Conservation (phyloP, 2,888 invertebrate species). For the Patella ulyssiponensis region DNA sequence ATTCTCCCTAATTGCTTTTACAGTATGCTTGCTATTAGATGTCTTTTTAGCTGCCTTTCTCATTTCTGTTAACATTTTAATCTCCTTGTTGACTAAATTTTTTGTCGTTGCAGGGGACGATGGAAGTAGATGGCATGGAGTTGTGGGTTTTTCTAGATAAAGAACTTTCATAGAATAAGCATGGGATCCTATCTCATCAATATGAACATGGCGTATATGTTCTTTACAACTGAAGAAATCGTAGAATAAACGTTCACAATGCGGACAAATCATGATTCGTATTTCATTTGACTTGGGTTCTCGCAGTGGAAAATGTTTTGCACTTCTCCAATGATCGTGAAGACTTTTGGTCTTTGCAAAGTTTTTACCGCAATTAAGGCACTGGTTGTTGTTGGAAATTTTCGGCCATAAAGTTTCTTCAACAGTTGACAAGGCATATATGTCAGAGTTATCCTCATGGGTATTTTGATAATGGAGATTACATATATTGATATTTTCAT, state of each 20-base stretch:
- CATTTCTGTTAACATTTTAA: not conserved
- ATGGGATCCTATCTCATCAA: not conserved
- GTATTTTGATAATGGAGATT: constrained; percentile 1
- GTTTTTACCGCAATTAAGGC: not conserved
- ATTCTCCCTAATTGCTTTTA: no score
- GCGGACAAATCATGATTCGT: constrained; percentile 3
- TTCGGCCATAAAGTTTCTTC: not conserved
- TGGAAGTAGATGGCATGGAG: not conserved
- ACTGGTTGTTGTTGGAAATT: not conserved
- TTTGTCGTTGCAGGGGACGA: not conserved
- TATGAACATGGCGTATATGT: not conserved
- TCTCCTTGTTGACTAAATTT: not conserved
- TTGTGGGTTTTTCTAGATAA: not conserved
- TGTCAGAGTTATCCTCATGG: not conserved
- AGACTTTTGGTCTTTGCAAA: not conserved
- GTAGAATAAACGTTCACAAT: not conserved
- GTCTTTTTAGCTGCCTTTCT: not conserved
- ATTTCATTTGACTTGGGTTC: not conserved
- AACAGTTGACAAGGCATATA: not conserved
- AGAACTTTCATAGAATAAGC: not conserved
- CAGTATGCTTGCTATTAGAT: not conserved
- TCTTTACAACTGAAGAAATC: constrained; percentile 6
- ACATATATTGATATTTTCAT: constrained; percentile 6
- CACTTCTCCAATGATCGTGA: constrained; percentile 8
- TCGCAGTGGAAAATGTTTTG: not conserved